Percentiles rank a stretch among this genome's conserved stretches.
phyloP scores from a whole-genome alignment of 2,888 invertebrate species.

The Nyleta sp. region DNA sequence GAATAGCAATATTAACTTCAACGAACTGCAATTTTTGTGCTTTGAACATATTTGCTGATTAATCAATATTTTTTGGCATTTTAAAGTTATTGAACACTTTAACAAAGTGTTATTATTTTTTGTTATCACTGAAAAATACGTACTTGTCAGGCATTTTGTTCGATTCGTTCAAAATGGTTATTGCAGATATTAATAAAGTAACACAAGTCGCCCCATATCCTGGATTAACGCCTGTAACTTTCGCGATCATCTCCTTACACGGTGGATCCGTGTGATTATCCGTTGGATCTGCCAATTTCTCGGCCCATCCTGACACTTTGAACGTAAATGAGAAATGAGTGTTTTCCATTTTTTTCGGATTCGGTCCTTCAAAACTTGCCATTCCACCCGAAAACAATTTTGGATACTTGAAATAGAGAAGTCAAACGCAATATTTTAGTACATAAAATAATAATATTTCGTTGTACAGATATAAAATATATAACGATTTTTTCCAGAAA shows the following conservation, averaged over 20 bases:
- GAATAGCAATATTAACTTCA: too few relatives aligned
- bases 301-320: constrained; percentile 91
- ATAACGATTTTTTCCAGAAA: too few relatives aligned
- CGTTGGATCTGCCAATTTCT: constrained; percentile 84
- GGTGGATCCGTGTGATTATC: constrained; percentile 85
- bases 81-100: too few relatives aligned
- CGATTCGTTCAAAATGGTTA: constrained; percentile 88
- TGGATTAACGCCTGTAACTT: constrained; percentile 88
- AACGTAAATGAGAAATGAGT: constrained; percentile 88
- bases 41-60: too few relatives aligned
- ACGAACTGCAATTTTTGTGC: too few relatives aligned
- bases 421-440: too few relatives aligned
- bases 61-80: too few relatives aligned
- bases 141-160: constrained; percentile 89
- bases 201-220: constrained; percentile 93
- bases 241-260: constrained; percentile 86
- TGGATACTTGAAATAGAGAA: constrained; percentile 85
- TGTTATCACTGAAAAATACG: too few relatives aligned
- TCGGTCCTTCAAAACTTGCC: constrained; percentile 87
- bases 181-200: constrained; percentile 88
- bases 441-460: too few relatives aligned
- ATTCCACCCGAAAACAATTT: constrained; percentile 88
- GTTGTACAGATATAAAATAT: too few relatives aligned
- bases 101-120: too few relatives aligned
- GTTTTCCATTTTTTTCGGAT: constrained; percentile 85